Conservation (phyloP, 2,888 invertebrate species). For the Halictus quadricinctus region DNA sequence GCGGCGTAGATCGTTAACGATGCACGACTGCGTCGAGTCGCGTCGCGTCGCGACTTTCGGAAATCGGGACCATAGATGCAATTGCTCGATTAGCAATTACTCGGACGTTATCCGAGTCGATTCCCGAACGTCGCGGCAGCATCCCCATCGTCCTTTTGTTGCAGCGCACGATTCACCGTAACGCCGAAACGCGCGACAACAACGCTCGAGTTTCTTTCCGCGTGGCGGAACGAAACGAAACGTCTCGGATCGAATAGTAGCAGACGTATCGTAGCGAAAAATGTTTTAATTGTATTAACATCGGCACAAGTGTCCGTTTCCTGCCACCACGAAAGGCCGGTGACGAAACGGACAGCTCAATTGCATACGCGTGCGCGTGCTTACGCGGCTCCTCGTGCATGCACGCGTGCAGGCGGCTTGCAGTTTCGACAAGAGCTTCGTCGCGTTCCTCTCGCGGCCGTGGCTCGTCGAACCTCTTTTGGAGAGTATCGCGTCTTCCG, state of each 20-base stretch:
- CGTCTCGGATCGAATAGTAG: slow-evolving; percentile 34
- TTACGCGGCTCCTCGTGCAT: slow-evolving; percentile 43
- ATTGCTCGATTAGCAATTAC: neutral
- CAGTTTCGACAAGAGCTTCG: slow-evolving; percentile 42
- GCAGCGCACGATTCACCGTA: neutral
- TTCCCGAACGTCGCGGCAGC: neutral
- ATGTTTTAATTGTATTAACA: slow-evolving; percentile 60
- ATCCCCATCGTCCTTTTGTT: neutral
- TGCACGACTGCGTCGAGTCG: neutral
- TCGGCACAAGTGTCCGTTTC: slow-evolving; percentile 74
- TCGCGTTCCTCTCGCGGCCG: neutral
- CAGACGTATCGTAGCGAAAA: slow-evolving; percentile 2
- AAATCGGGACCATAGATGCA: neutral
- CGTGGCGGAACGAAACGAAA: neutral
- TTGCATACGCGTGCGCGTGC: slow-evolving; percentile 53
- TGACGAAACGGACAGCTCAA: slow-evolving; percentile 39
- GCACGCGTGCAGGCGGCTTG: slow-evolving; percentile 43
- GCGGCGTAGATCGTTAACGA: neutral
- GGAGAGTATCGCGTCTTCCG: neutral
- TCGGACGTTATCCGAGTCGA: neutral
- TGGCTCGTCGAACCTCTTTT: neutral
- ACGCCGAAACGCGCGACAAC: neutral
- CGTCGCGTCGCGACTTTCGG: neutral
- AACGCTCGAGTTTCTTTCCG: neutral
- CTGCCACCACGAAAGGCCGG: slow-evolving; percentile 63